These are phyloP conservation scores for Periophthalmus modestus DNA, from an alignment of 2,113 vertebrate species.

Conservation along the genomic window DNA sequence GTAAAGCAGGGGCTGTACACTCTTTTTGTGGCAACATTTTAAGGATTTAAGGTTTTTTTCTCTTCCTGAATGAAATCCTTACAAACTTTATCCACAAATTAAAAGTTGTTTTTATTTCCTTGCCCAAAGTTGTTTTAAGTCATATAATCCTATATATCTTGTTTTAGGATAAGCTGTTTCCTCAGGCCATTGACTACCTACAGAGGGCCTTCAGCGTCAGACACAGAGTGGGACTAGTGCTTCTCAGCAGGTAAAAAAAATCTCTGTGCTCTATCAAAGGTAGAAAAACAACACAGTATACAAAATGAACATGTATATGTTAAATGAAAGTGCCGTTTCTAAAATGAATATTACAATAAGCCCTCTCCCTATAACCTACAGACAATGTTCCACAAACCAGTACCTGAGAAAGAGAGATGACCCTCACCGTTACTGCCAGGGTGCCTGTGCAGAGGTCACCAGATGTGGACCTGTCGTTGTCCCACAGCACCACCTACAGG, in stretches of 20 bases:
- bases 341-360: neutral
- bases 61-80: too few relatives aligned
- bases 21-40: too few relatives aligned
- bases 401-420: slow-evolving; percentile 92
- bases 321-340: too few relatives aligned
- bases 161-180: slow-evolving; percentile 89
- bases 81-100: too few relatives aligned
- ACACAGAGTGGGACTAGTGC: slow-evolving; percentile 81
- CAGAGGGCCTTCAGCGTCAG: slow-evolving; percentile 90
- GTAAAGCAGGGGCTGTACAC: too few relatives aligned
- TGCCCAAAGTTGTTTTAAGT: too few relatives aligned
- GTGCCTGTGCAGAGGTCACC: slow-evolving; percentile 85
- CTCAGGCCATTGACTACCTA: slow-evolving; percentile 92
- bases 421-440: slow-evolving; percentile 91
- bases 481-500: slow-evolving; percentile 94
- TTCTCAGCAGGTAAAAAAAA: slow-evolving; percentile 87
- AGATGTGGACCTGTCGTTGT: slow-evolving; percentile 91
- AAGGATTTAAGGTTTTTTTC: too few relatives aligned
- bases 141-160: neutral
- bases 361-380: slow-evolving; percentile 43
- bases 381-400: slow-evolving; percentile 92
- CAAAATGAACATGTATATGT: too few relatives aligned
- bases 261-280: neutral
- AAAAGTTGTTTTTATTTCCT: too few relatives aligned
- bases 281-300: too few relatives aligned